Base-by-base conservation (phyloP, 1,140 invertebrate species). In the Lordiphosa stackelbergi region DNA sequence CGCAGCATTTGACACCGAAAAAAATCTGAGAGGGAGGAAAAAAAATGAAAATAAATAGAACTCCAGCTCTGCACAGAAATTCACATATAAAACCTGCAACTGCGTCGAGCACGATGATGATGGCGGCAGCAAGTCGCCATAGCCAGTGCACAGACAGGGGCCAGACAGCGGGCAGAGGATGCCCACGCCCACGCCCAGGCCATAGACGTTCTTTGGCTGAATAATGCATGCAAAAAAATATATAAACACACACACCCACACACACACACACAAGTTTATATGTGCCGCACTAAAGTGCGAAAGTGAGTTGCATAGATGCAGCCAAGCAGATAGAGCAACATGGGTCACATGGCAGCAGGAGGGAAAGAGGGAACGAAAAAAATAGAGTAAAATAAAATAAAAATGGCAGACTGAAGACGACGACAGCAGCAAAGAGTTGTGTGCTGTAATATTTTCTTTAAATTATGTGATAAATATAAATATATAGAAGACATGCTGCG, bases 381-480 rank as follows among this genome's bases (percentile, higher is more conserved):
- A 49, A 11, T 37, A 22, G 11, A 56, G 22, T 9, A 16, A 47
- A 42, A 41, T 5, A 65, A 48, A 38, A 48, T 38, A 13, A 51
- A 54, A 61, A 53, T 34, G 4, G 11, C 16, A 8, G 22, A 37
- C 22, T 48, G 54, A 31, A 19, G 52, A 43, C 66, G 66, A 57
- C 52, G 61, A 78, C 62, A 65, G 42, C 64, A 57, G 51, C 58
- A 46, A 58, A 57, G 65, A 65, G 59, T 72, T 53, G 73, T 63
- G 56, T 64, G 69, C 45, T 73, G 69, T 65, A 75, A 81, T 83
- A 81, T 83, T 81, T 81, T 65, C 66, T 58, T 64, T 71, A 81
- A 81, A 81, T 81, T 81, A 81, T 75, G 75, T 69, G 77, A 81
- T 81, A 83, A 81, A 83, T 81, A 81, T 79, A 81, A 81, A 75